Percentiles rank a stretch among this genome's conserved stretches.
These are phyloP conservation scores for Venustaconcha ellipsiformis DNA, from an alignment of 1,140 invertebrate species.

Conservation along the genomic window DNA sequence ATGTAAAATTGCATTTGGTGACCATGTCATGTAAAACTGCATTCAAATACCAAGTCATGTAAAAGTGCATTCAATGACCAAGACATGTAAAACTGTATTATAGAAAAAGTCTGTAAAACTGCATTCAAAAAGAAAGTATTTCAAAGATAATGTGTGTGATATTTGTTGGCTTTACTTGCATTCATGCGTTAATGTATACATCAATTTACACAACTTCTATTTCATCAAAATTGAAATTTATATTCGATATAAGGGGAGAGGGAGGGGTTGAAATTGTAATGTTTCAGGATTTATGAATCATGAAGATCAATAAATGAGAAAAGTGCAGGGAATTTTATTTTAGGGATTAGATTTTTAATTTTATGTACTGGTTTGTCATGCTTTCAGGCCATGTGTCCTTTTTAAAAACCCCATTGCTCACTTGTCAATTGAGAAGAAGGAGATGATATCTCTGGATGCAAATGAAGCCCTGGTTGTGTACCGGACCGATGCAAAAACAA, in stretches of 20 bases:
- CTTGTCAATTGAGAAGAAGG: conserved; percentile 30
- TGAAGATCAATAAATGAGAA: background rate
- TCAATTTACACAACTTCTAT: no score
- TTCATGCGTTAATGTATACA: no score
- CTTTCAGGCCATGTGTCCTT: conserved; percentile 57
- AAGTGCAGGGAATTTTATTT: background rate
- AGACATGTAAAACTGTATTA: no score
- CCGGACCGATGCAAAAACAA: conserved; percentile 35
- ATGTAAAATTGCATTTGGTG: no score
- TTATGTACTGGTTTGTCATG: background rate
- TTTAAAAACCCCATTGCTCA: conserved; percentile 54
- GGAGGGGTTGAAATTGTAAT: background rate
- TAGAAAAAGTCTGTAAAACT: no score
- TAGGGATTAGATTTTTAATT: background rate
- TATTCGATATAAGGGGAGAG: background rate
- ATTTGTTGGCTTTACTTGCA: no score
- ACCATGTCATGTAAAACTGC: no score
- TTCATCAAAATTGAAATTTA: conserved; percentile 4
- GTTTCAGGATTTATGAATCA: background rate
- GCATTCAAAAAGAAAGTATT: no score
- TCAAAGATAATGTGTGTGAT: no score
- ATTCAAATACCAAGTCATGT: no score
- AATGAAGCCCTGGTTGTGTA: conserved; percentile 65
- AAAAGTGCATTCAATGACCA: no score
- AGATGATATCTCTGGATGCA: conserved; percentile 59